Conservation (phyloP, 2,113 vertebrate species). For the Macroglossus sobrinus region DNA sequence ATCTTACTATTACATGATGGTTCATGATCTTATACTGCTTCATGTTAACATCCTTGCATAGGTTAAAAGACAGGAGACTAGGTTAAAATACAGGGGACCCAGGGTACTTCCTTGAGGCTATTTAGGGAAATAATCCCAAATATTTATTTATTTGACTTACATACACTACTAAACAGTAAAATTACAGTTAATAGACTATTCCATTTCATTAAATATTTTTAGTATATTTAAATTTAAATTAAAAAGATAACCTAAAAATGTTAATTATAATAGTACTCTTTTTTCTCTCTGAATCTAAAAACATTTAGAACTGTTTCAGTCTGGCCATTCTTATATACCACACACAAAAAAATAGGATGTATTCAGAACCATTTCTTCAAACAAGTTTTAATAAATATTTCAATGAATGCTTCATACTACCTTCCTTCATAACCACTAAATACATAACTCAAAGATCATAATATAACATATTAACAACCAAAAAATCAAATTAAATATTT, state of each 20-base stretch:
- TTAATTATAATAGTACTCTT: constrained; percentile 10
- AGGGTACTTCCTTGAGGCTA: not conserved
- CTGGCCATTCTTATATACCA: not conserved
- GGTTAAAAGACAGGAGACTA: not conserved
- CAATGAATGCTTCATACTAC: not conserved
- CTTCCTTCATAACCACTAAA: not conserved
- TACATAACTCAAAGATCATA: not conserved
- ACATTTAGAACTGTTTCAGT: not conserved
- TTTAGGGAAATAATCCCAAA: not conserved
- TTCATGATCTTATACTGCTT: not conserved
- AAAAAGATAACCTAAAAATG: constrained; percentile 16
- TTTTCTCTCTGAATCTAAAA: constrained; percentile 1
- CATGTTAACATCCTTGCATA: not conserved
- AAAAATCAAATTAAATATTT: not conserved
- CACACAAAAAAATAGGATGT: not conserved
- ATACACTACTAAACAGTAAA: not conserved
- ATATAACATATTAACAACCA: not conserved
- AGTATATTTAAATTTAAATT: not conserved
- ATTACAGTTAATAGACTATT: not conserved
- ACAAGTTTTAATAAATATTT: constrained; percentile 24
- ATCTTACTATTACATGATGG: not conserved
- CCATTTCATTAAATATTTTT: constrained; percentile 26
- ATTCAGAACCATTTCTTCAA: not conserved
- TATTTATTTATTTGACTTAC: not conserved
- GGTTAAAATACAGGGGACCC: not conserved